Evolutionary conservation across 1,140 invertebrate genomes (phyloP).

Genomic region (Dreissena rostriformis): DNA sequence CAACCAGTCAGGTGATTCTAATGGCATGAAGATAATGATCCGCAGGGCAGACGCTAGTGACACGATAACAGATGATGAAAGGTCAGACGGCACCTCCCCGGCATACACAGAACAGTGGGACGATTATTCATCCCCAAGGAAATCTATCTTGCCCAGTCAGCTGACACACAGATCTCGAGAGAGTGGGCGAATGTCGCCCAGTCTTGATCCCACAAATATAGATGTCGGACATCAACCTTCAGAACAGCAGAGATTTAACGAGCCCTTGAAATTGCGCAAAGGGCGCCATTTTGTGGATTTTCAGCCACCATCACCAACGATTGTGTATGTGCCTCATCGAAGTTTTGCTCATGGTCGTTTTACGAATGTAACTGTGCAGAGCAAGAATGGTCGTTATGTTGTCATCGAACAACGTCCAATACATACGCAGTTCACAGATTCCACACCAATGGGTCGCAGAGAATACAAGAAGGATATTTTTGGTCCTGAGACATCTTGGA

Average conservation of each 20-base stretch:
- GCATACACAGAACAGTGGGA: slow-evolving; percentile 44
- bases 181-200: slow-evolving; percentile 50
- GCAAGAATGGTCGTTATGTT: slow-evolving; percentile 70
- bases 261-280: slow-evolving; percentile 43
- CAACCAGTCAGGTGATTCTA: neutral
- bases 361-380: slow-evolving; percentile 67
- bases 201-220: slow-evolving; percentile 21
- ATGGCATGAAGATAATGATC: too few species aligned
- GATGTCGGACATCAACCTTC: slow-evolving; percentile 37
- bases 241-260: slow-evolving; percentile 46
- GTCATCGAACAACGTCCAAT: slow-evolving; percentile 70
- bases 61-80: slow-evolving; percentile 24
- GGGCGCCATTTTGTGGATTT: slow-evolving; percentile 51
- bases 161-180: slow-evolving; percentile 42
- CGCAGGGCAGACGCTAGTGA: neutral
- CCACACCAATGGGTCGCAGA: slow-evolving; percentile 13
- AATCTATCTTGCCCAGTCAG: slow-evolving; percentile 15
- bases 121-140: slow-evolving; percentile 45
- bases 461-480: slow-evolving; percentile 35
- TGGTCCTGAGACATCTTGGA: slow-evolving; percentile 44
- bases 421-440: slow-evolving; percentile 58
- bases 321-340: slow-evolving; percentile 64
- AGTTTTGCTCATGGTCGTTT: slow-evolving; percentile 54
- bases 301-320: slow-evolving; percentile 53
- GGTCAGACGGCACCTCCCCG: slow-evolving; percentile 14